Evolutionary conservation across 2,888 invertebrate genomes (phyloP).

Genomic region (Limnephilus marmoratus): DNA sequence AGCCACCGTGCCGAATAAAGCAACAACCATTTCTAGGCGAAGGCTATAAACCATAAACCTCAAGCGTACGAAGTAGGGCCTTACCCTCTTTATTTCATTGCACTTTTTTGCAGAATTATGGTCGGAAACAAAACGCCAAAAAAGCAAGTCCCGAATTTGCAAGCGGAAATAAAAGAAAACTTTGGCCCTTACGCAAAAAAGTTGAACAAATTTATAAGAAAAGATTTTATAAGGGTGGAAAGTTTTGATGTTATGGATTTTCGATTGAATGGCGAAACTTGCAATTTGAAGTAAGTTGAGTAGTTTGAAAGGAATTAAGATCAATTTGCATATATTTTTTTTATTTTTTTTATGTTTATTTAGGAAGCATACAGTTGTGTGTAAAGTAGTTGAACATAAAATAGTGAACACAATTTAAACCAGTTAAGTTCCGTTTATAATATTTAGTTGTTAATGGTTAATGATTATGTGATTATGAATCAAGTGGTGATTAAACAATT

Average conservation of each 20-base stretch:
- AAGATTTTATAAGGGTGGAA: neutral
- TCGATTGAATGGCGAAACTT: neutral
- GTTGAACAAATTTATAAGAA: neutral
- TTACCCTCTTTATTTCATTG: neutral
- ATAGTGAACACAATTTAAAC: too few species aligned
- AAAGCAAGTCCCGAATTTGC: neutral
- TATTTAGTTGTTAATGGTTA: too few species aligned
- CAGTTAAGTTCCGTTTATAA: too few species aligned
- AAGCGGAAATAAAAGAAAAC: neutral
- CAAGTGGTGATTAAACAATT: too few species aligned
- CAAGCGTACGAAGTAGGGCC: neutral
- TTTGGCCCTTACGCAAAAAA: neutral
- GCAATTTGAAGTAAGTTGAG: neutral
- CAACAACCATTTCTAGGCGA: neutral
- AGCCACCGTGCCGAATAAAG: neutral
- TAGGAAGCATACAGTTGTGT: too few species aligned
- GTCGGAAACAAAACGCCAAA: neutral
- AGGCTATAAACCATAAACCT: neutral
- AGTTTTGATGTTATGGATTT: neutral
- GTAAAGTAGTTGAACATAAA: too few species aligned
- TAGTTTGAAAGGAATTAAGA: neutral
- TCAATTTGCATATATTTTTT: too few species aligned
- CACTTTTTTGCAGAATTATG: neutral
- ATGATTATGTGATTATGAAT: too few species aligned
- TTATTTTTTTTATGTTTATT: too few species aligned